Conservation (phyloP, 2,888 invertebrate genomes). For the Caenorhabditis imperialis region DNA sequence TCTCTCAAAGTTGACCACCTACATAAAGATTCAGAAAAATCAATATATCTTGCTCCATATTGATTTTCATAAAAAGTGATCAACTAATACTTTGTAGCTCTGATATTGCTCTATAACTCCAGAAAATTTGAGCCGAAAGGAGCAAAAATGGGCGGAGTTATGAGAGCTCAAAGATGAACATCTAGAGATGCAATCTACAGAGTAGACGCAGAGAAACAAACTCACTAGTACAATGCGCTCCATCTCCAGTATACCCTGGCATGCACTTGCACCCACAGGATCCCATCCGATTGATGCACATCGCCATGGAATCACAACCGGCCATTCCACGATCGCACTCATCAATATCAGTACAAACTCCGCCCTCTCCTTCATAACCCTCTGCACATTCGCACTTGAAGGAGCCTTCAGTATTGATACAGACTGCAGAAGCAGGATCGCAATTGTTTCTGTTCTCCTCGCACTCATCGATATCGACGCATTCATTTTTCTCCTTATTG, state of each 20-base stretch:
- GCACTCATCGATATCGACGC: constrained; percentile 74
- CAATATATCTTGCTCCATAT: too few relatives aligned
- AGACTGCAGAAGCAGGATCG: constrained; percentile 82
- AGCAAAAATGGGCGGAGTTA: too few relatives aligned
- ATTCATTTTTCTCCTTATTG: constrained; percentile 48
- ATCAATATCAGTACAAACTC: constrained; percentile 70
- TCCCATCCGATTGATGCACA: constrained; percentile 67
- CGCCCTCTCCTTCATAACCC: constrained; percentile 88
- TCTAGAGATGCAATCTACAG: too few relatives aligned
- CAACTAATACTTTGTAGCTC: too few relatives aligned
- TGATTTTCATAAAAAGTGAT: too few relatives aligned
- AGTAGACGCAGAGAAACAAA: not conserved
- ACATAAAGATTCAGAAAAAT: too few relatives aligned
- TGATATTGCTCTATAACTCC: too few relatives aligned
- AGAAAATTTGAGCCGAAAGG: too few relatives aligned
- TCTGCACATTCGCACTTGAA: constrained; percentile 89
- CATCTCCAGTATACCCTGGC: constrained; percentile 78
- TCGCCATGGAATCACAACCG: constrained; percentile 68
- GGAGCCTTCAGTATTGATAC: constrained; percentile 91
- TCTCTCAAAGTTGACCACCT: too few relatives aligned
- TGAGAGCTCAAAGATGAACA: too few relatives aligned
- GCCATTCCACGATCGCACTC: constrained; percentile 68
- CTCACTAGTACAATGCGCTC: constrained; percentile 62
- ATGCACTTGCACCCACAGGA: constrained; percentile 89
- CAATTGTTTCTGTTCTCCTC: constrained; percentile 72